Conservation (phyloP, 2,797 vertebrate genomes). For the Molothrus aeneus region DNA sequence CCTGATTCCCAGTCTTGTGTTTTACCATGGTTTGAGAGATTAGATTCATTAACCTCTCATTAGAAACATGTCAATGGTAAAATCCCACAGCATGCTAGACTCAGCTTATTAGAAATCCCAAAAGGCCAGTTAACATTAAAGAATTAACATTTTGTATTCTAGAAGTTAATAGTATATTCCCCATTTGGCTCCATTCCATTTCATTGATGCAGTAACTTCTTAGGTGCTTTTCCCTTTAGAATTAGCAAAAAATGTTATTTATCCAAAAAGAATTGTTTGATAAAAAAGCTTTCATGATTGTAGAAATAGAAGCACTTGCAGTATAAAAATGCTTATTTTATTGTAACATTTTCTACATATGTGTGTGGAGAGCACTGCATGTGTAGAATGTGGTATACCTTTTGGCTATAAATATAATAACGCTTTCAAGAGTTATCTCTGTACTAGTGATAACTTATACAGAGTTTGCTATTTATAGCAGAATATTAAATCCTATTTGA, state of each 20-base stretch:
- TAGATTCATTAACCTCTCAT: slow-evolving; percentile 68
- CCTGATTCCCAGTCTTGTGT: slow-evolving; percentile 36
- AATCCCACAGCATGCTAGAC: slow-evolving; percentile 19
- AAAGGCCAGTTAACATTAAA: slow-evolving; percentile 20
- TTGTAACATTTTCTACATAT: background rate
- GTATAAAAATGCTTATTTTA: background rate
- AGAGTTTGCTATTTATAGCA: background rate
- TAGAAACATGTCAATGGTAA: slow-evolving; percentile 44
- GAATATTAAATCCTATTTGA: background rate
- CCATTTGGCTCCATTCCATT: background rate
- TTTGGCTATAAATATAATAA: background rate
- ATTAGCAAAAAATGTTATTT: background rate
- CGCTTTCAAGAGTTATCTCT: background rate
- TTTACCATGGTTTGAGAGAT: slow-evolving; percentile 43
- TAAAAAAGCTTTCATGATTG: background rate
- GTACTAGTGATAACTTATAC: background rate
- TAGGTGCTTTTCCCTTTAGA: background rate
- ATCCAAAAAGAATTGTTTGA: background rate
- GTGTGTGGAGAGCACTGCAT: background rate
- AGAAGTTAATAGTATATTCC: slow-evolving; percentile 23
- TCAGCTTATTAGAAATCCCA: slow-evolving; percentile 42
- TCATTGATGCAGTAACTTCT: background rate
- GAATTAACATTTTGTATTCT: slow-evolving; percentile 23
- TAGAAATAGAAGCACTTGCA: background rate
- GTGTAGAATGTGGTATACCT: background rate